A percentile compares a stretch with the other conserved stretches of the same genome.
phyloP scores from a whole-genome alignment of 2,797 vertebrate species.

The Falco naumanni region DNA sequence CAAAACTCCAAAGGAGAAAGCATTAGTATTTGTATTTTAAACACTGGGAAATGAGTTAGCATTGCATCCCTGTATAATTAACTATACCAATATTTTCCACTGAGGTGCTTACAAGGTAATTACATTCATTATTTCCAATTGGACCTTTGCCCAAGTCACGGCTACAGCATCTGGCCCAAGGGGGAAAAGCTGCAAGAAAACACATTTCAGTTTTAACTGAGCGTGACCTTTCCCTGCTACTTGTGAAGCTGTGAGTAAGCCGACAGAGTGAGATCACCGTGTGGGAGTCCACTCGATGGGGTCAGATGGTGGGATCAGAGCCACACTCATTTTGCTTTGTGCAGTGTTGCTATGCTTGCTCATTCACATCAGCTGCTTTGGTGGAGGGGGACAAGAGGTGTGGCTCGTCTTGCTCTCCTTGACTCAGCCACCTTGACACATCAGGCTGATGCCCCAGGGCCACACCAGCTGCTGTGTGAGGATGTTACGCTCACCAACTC shows the following conservation, averaged over 20 bases:
- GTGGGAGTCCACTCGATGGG: neutral
- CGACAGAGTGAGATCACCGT: neutral
- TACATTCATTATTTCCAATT: conserved; percentile 41
- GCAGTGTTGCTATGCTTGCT: neutral
- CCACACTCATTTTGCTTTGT: neutral
- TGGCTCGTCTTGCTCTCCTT: neutral
- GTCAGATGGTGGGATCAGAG: neutral
- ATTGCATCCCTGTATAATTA: conserved; percentile 28
- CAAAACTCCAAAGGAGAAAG: neutral
- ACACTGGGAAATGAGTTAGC: conserved; percentile 22
- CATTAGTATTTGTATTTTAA: conserved; percentile 34
- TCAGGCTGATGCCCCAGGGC: neutral
- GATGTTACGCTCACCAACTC: neutral
- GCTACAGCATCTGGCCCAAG: conserved; percentile 7
- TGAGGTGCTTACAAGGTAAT: conserved; percentile 56
- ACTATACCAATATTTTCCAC: conserved; percentile 38
- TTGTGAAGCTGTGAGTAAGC: conserved; percentile 11
- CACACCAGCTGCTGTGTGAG: accelerated
- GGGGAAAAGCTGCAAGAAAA: neutral
- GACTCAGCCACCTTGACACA: neutral
- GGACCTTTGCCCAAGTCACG: conserved; percentile 15
- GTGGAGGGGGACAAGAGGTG: neutral
- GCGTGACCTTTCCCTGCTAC: neutral
- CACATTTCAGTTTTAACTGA: neutral
- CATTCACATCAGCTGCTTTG: neutral